phyloP scores from a whole-genome alignment of 2,797 vertebrate species.

The Labeo calbasu region DNA sequence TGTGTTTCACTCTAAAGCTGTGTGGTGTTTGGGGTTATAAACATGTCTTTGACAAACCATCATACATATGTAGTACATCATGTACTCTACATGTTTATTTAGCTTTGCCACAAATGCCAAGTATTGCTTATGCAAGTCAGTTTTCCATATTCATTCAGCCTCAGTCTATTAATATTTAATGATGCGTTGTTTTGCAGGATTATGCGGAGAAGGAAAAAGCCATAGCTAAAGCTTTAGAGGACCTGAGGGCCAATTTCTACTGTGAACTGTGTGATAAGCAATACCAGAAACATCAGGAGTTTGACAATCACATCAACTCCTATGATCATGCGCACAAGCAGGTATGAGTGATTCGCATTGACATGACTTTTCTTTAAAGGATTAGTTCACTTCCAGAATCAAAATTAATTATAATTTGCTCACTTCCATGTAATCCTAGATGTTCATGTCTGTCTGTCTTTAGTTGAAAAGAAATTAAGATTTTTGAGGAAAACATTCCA shows the following conservation, averaged over 20 bases:
- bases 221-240: constrained; percentile 97
- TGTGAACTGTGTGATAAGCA: constrained; percentile 99
- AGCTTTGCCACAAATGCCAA: not conserved
- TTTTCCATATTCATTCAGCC: not conserved
- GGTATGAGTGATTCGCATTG: constrained; percentile 73
- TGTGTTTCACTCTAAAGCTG: not conserved
- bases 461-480: too few relatives aligned
- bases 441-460: too few relatives aligned
- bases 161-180: not conserved
- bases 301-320: constrained; percentile 99
- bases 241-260: constrained; percentile 98
- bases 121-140: not conserved
- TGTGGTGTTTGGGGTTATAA: not conserved
- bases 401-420: too few relatives aligned
- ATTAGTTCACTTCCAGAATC: too few relatives aligned
- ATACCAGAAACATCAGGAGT: constrained; percentile 98
- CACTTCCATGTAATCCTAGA: too few relatives aligned
- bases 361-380: not conserved
- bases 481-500: too few relatives aligned
- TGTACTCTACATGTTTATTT: not conserved
- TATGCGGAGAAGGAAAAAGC: constrained; percentile 97
- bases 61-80: not conserved
- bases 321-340: constrained; percentile 99
- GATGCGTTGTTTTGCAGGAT: constrained; percentile 77
- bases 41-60: constrained; percentile 8